phyloP scores from a whole-genome alignment of 2,797 vertebrate species.

The Galagoides demidoff region DNA sequence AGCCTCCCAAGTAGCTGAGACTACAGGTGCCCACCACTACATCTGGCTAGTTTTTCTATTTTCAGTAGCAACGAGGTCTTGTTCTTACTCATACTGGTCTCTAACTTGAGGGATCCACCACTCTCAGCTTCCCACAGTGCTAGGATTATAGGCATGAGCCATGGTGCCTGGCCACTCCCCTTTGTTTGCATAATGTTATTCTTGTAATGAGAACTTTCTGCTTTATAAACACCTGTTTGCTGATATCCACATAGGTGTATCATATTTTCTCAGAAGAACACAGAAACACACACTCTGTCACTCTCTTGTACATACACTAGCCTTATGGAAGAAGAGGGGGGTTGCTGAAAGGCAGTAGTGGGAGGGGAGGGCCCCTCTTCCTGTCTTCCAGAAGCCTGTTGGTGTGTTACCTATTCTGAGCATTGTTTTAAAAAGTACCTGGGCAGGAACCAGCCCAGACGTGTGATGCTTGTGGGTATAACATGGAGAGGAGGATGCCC shows the following conservation, averaged over 20 bases:
- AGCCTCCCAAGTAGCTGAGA: too few species aligned
- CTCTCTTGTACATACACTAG: not conserved
- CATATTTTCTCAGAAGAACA: not conserved
- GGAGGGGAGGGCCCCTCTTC: not conserved
- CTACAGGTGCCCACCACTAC: too few species aligned
- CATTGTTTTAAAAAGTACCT: not conserved
- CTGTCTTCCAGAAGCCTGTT: not conserved
- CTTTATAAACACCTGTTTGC: not conserved
- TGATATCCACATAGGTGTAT: not conserved
- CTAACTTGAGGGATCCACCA: too few species aligned
- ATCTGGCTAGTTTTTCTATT: too few species aligned
- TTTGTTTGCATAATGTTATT: not conserved
- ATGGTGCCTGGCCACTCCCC: too few species aligned
- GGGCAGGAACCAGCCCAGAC: not conserved
- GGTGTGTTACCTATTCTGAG: not conserved
- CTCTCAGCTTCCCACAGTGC: too few species aligned
- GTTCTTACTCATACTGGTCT: too few species aligned
- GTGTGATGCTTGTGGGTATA: rapidly evolving
- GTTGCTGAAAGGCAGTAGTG: not conserved
- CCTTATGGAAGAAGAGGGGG: not conserved
- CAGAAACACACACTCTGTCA: not conserved
- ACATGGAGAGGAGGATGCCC: rapidly evolving
- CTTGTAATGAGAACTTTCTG: not conserved
- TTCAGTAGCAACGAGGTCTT: too few species aligned
- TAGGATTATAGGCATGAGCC: too few species aligned